Base-by-base conservation (phyloP, 2,888 invertebrate genomes). In the Drepanosiphum platanoidis region DNA sequence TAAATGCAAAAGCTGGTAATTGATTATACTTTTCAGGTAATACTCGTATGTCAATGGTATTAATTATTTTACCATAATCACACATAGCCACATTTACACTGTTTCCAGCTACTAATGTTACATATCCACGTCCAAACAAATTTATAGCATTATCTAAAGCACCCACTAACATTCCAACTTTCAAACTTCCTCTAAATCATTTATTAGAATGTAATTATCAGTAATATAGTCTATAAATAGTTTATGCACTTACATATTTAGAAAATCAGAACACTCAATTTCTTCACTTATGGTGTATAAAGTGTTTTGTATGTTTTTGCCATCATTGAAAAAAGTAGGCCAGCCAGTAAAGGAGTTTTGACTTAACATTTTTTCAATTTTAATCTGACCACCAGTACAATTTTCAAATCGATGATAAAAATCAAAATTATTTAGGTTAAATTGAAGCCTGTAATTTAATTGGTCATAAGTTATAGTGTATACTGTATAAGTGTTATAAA, bases 61-160 rank as follows among this genome's bases (percentile, higher is more conserved):
- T 84, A 30, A 84, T 84, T 68, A 75, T 68, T 84, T 52, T 77
- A 52, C 84, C 84, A 77, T 58, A 84, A 75, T 84, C 84, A 32
- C 75, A 36, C 64, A 84, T 22, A 13, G 66, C 77, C 2, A 84
- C 77, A 68, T 84, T 84, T 9, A 74, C 68, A 64, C 36, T 68
- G 27, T 84, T 77, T 30, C 84, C 77, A 77, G 75, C 30, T 32
- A 84, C 52, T 27, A 84, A 77, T 36, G 52, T 52, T 36, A 84
- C 75, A 77, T 84, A 84, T 15, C 84, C 84, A 58, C 84, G 84
- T 9, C 46, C 84, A 70, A 66, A 84, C 15, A 68, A 77, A 77
- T 84, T 77, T 36, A 36, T 68, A 68, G 8, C n/a, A 70, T 3
- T 36, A 70, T 84, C 77, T 68, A 77, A 84, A 39, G 84, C 84